These are phyloP conservation scores for Aphelinus atriplicis DNA, from an alignment of 1,140 invertebrate genomes.

Conservation along the genomic window DNA sequence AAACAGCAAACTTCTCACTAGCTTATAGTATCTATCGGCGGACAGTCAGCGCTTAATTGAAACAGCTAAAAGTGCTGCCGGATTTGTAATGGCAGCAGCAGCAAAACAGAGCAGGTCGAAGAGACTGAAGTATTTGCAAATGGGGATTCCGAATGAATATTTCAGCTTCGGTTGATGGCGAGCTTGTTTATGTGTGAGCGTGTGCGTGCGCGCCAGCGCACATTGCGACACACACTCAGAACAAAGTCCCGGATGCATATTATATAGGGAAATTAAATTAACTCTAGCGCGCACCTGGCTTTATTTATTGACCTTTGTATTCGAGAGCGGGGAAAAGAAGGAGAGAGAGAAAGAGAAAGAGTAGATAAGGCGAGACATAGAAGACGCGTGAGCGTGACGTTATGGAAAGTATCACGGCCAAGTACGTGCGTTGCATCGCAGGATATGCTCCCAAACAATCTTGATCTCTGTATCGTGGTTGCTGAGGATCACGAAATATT, in stretches of 20 bases:
- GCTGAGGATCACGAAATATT: too few relatives aligned
- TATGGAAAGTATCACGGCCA: slow-evolving; percentile 27
- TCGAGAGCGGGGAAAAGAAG: background rate
- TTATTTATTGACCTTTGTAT: slow-evolving; percentile 4
- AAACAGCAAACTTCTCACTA: too few relatives aligned
- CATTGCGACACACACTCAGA: background rate
- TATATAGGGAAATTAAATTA: slow-evolving; percentile 18
- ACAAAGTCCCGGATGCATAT: slow-evolving; percentile 13
- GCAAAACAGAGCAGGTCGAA: too few relatives aligned
- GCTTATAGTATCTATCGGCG: background rate
- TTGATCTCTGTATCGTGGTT: too few relatives aligned
- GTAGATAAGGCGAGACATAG: background rate
- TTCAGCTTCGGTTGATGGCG: too few relatives aligned
- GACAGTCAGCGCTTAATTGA: slow-evolving; percentile 8
- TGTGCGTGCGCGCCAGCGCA: background rate
- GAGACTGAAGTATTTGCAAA: background rate
- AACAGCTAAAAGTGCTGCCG: background rate
- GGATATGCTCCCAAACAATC: background rate
- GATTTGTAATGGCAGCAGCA: background rate
- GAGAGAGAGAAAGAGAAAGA: background rate
- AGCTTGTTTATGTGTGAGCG: too few relatives aligned
- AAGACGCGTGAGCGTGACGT: slow-evolving; percentile 3
- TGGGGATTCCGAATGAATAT: background rate
- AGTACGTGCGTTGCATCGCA: slow-evolving; percentile 12
- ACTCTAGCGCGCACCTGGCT: background rate